Conservation (phyloP, 2,888 invertebrate species). For the Acrobasis suavella region DNA sequence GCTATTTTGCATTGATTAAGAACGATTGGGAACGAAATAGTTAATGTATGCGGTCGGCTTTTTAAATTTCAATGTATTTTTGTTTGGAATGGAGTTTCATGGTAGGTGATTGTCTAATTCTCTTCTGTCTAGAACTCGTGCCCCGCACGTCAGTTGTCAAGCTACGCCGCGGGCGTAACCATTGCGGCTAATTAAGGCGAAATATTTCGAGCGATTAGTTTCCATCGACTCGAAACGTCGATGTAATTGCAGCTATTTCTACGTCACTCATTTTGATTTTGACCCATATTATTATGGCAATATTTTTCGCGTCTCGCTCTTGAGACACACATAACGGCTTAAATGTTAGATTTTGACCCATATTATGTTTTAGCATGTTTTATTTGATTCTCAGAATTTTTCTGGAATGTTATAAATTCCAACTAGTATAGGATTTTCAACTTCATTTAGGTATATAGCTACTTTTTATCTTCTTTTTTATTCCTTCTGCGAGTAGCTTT, state of each 20-base stretch:
- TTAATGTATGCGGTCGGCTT: constrained; percentile 31
- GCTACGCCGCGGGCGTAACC: constrained; percentile 53
- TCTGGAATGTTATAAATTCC: no score
- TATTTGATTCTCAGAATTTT: no score
- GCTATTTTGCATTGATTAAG: background rate
- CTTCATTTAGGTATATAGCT: no score
- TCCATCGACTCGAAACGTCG: constrained; percentile 40
- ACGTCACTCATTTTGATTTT: constrained; percentile 35
- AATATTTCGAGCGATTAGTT: constrained; percentile 56
- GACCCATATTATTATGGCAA: constrained; percentile 21
- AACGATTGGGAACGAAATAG: constrained; percentile 23
- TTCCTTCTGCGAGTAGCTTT: no score
- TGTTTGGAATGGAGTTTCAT: constrained; percentile 33
- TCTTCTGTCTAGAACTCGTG: constrained; percentile 60
- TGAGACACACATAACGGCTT: no score
- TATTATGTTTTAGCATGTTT: no score
- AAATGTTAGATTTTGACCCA: no score
- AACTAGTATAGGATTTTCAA: no score
- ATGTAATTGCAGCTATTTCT: constrained; percentile 45
- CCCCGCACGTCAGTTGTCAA: constrained; percentile 65
- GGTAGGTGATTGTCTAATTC: constrained; percentile 57
- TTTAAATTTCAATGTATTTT: constrained; percentile 7
- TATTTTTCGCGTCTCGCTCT: constrained; percentile 5
- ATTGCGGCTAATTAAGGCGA: constrained; percentile 57
- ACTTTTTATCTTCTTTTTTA: no score